Percentiles rank a stretch among this genome's conserved stretches.
These are phyloP conservation scores for Cyclopterus lumpus DNA, from an alignment of 2,797 vertebrate species.

Conservation along the genomic window DNA sequence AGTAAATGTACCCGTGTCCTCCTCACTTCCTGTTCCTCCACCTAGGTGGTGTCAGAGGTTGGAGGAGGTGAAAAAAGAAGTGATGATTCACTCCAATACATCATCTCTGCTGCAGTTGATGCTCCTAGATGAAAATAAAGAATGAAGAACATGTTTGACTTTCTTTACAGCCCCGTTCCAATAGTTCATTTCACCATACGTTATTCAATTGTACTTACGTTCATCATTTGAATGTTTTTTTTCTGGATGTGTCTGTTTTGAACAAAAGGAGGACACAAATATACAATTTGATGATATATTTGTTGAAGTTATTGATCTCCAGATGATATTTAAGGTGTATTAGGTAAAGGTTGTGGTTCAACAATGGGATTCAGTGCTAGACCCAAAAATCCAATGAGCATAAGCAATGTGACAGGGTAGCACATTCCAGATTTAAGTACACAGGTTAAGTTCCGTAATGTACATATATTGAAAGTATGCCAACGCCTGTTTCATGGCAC, in stretches of 20 bases:
- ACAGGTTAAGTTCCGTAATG: background rate
- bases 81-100: slow-evolving; percentile 49
- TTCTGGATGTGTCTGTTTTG: background rate
- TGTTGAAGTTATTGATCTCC: background rate
- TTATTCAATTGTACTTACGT: background rate
- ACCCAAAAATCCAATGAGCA: background rate
- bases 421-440: background rate
- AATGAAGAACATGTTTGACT: background rate
- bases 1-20: background rate
- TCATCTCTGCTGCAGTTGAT: slow-evolving; percentile 35
- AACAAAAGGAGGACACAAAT: slow-evolving; percentile 15
- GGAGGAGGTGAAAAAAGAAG: slow-evolving; percentile 57
- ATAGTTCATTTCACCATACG: too few relatives aligned
- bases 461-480: background rate
- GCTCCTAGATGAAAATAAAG: slow-evolving; percentile 63
- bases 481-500: slow-evolving; percentile 4
- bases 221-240: slow-evolving; percentile 4
- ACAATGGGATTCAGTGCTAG: background rate
- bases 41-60: slow-evolving; percentile 71
- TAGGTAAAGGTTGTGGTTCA: background rate
- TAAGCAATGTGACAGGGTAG: background rate
- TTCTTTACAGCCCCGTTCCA: background rate
- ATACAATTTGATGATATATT: slow-evolving; percentile 35
- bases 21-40: slow-evolving; percentile 11
- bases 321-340: slow-evolving; percentile 6